Conservation (phyloP, 2,888 invertebrate genomes). For the Drosophila longiperda region DNA sequence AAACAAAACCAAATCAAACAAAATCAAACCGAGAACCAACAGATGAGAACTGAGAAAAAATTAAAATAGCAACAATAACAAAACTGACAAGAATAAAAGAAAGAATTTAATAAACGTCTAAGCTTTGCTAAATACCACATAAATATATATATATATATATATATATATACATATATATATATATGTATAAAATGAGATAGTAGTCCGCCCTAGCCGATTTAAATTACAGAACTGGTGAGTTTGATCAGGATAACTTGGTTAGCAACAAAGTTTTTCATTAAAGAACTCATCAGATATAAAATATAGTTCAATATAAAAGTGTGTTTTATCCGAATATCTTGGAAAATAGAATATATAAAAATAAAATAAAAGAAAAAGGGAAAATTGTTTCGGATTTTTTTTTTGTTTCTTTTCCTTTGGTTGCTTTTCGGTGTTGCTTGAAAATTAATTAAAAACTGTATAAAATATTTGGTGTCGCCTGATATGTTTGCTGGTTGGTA, state of each 20-base stretch:
- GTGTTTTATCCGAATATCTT: neutral
- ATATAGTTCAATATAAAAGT: neutral
- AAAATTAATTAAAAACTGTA: constrained; percentile 66
- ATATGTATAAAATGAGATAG: no score
- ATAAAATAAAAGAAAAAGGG: constrained; percentile 1
- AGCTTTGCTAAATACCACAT: neutral
- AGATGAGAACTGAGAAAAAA: neutral
- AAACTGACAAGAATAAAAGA: constrained; percentile 15
- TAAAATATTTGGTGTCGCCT: constrained; percentile 53
- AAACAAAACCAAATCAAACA: constrained; percentile 35
- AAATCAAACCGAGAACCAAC: constrained; percentile 12
- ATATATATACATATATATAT: no score
- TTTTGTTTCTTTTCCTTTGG: neutral
- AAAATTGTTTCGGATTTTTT: neutral
- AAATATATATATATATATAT: no score
- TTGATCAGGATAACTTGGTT: neutral
- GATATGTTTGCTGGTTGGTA: constrained; percentile 14
- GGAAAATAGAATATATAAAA: neutral
- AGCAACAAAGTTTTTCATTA: neutral
- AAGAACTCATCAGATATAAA: neutral
- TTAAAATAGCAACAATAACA: constrained; percentile 7
- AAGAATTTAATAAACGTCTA: constrained; percentile 4
- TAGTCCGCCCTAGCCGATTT: neutral
- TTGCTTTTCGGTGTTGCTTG: constrained; percentile 1
- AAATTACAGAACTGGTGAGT: neutral